Evolutionary conservation across 2,113 vertebrate species (phyloP).

Genomic region (Brachyhypopomus occidentalis): DNA sequence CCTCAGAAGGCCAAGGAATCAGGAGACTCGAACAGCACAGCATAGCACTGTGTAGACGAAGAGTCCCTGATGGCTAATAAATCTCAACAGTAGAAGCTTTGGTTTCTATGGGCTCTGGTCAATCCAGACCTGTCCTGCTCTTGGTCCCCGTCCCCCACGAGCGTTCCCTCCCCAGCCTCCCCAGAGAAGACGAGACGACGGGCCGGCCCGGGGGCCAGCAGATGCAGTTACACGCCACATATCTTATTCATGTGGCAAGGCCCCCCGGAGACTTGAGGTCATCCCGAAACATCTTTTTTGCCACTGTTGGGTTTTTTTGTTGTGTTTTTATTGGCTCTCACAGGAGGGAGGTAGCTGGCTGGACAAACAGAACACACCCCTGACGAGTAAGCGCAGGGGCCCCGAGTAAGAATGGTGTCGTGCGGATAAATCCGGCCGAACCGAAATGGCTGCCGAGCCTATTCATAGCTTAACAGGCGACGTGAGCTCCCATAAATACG

Average conservation of each 20-base stretch:
- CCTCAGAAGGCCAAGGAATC: slow-evolving; percentile 62
- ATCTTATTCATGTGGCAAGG: slow-evolving; percentile 75
- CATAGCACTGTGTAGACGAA: slow-evolving; percentile 56
- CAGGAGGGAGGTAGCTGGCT: slow-evolving; percentile 59
- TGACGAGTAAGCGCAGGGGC: slow-evolving; percentile 60
- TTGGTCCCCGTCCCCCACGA: slow-evolving; percentile 50
- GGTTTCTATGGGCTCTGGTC: slow-evolving; percentile 67
- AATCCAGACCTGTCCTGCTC: slow-evolving; percentile 52
- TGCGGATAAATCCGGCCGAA: slow-evolving; percentile 44
- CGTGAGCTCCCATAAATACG: slow-evolving; percentile 1
- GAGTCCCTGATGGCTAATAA: slow-evolving; percentile 71
- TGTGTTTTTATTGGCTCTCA: slow-evolving; percentile 47
- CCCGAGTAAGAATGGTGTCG: slow-evolving; percentile 52
- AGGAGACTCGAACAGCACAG: slow-evolving; percentile 33
- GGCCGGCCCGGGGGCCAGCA: slow-evolving; percentile 55
- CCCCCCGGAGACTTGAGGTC: slow-evolving; percentile 61
- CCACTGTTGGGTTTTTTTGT: slow-evolving; percentile 65
- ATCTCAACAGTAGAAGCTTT: slow-evolving; percentile 68
- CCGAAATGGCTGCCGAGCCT: not conserved
- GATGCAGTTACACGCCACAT: slow-evolving; percentile 69
- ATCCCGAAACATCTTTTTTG: slow-evolving; percentile 66
- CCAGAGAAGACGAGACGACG: slow-evolving; percentile 57
- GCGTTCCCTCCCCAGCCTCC: slow-evolving; percentile 34
- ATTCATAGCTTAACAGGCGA: not conserved
- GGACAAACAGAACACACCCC: slow-evolving; percentile 55